phyloP scores from a whole-genome alignment of 2,888 invertebrate genomes.

The Xylota sylvarum region DNA sequence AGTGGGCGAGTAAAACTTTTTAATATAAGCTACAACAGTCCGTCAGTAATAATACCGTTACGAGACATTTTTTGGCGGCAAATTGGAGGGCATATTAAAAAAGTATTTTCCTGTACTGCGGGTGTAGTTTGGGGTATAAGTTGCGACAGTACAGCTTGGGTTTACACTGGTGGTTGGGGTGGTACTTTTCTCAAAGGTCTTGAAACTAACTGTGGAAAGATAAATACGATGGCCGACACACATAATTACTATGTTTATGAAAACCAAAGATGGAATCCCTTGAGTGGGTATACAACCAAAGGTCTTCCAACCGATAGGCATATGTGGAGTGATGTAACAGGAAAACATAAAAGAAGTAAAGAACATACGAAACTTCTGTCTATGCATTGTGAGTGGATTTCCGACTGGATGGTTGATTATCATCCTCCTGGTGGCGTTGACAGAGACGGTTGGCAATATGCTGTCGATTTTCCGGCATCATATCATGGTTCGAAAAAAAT shows the following conservation, averaged over 20 bases:
- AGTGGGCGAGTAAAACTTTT: conserved; percentile 91
- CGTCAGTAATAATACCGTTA: conserved; percentile 88
- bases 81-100: conserved; percentile 93
- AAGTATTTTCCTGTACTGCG: conserved; percentile 90
- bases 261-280: conserved; percentile 97
- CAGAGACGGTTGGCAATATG: conserved; percentile 97
- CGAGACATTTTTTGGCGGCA: conserved; percentile 94
- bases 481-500: conserved; percentile 94
- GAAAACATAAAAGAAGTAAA: conserved; percentile 92
- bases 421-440: conserved; percentile 95
- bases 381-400: conserved; percentile 94
- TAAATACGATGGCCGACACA: conserved; percentile 92
- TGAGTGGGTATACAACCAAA: conserved; percentile 94
- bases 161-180: conserved; percentile 95
- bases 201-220: conserved; percentile 87
- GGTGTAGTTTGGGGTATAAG: conserved; percentile 97
- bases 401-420: conserved; percentile 97
- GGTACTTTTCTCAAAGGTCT: conserved; percentile 91
- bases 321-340: conserved; percentile 96
- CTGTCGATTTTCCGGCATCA: conserved; percentile 94
- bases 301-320: conserved; percentile 94
- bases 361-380: conserved; percentile 94
- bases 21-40: conserved; percentile 86
- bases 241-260: conserved; percentile 96
- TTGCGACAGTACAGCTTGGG: conserved; percentile 95